Evolutionary conservation across 2,113 vertebrate species (phyloP), one percentile per base, ranked within the genome.

Genomic region (Aphelocoma coerulescens): DNA sequence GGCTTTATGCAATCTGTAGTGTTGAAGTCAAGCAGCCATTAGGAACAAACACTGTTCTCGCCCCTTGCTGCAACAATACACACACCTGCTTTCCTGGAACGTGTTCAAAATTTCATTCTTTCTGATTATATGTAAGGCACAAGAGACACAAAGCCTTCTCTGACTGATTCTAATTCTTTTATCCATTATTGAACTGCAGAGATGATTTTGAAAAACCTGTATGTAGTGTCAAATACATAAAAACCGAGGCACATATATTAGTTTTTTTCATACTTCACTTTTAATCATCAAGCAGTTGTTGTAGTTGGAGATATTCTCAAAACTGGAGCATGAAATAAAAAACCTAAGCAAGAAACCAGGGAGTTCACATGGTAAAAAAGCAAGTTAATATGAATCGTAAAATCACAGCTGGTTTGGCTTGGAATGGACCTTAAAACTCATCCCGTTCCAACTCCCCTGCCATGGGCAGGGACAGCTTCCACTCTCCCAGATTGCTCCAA

Each of bases 1-100:
- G 88, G 92, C 63, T 95, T 91, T 78, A 46, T 55, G 77, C 91
- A 96, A 93, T 92, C 89, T 96, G 95, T 58, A 69, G 77, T 67
- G 52, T 20, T 88, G 76, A 96, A 93, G 58, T 94, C 71, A 82
- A 89, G 65, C 74, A 92, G 68, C 93, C 95, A 93, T 91, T 94
- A 96, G 61, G 86, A 96, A 94, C 78, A 88, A 94, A 76, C 77
- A 39, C 66, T 35, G 57, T 15, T 92, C 85, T 89, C 46, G 3
- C 85, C 62, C 76, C 84, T 48, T 59, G 59, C 91, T 88, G 67
- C 77, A 96, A 96, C 72, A 96, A 93, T 89, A 85, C 63, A 43
- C 89, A 82, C 63, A 94, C 83, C 89, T 94, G 91, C 51, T 69
- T 93, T 94, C 82, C 81, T 88, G 85, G 67, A 92, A 57, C 2